Conservation (phyloP, 1,140 invertebrate genomes). For the Aplysia californica region DNA sequence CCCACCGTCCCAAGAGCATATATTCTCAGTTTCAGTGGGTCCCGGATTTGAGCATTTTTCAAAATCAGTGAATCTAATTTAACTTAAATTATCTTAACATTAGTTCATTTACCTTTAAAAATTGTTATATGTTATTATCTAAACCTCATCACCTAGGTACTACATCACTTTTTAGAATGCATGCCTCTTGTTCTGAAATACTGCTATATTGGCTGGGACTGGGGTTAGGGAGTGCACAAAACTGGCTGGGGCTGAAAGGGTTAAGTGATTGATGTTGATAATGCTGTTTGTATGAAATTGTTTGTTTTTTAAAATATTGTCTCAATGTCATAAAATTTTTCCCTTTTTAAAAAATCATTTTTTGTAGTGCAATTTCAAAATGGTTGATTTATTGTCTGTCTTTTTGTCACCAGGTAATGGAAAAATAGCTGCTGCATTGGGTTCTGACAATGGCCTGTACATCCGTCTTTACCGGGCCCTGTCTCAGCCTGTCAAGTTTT, state of each 20-base stretch:
- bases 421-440: constrained; percentile 76
- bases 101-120: no score
- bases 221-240: background rate
- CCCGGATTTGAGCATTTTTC: no score
- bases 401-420: constrained; percentile 75
- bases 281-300: background rate
- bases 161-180: no score
- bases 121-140: no score
- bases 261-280: background rate
- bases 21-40: no score
- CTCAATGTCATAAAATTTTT: background rate
- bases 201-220: no score
- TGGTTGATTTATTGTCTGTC: background rate
- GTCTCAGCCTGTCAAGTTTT: constrained; percentile 78
- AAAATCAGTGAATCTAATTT: no score
- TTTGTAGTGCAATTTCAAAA: background rate
- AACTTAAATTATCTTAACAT: background rate
- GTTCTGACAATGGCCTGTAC: constrained; percentile 74
- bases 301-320: background rate
- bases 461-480: constrained; percentile 75
- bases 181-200: no score
- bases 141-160: no score
- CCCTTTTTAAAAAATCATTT: background rate
- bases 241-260: background rate
- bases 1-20: no score